Base-by-base conservation (phyloP, 2,888 invertebrate species). In the Coenonympha glycerion region DNA sequence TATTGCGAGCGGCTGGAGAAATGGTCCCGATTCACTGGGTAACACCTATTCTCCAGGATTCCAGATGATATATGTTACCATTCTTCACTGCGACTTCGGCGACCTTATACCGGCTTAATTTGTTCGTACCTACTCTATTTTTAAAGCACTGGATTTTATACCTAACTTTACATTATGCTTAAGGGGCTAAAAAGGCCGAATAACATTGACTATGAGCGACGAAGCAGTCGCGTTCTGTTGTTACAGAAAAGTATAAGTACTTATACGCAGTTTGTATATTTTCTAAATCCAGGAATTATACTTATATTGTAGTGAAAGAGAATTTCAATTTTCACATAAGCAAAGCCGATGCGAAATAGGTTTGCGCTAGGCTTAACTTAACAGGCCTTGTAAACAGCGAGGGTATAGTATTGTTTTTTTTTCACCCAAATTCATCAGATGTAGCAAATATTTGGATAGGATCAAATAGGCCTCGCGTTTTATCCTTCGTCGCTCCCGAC, bases 371-470 rank as follows among this genome's bases (percentile, higher is more conserved):
- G 39, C 22, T 39, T 47, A 47, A 30, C 37, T 47, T 47, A 47
- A 39, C 19, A 26, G 47, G 6, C 9, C 30, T 39, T 30, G 47
- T 9, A 47, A 47, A 47, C 21, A 47, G 22, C n/a, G n/a, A 37
- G 30, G 37, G 39, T 30, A n/a, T n/a, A 24, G 8, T 13, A 33
- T 33, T 40, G 11, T 40, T 40, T 41, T 50, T 52, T 52, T 30
- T 44, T 42, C 42, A 64, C 63, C 61, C 64, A 64, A 64, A 61
- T 64, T 65, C 64, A 64, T 70, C 68, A 67, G 64, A 64, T 44
- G 16, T 18, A 28, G 30, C 71, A 77, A 78, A 76, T 78, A 73
- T 79, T 79, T 77, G 73, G 69, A 57, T 71, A 79, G 78, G 77
- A 76, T 72, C 56, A 61, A 58, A 61, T 59, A 58, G 61, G 66